Percentiles rank a stretch among this genome's conserved stretches.
These are phyloP conservation scores for Todus mexicanus DNA, from an alignment of 2,797 vertebrate species.

Conservation along the genomic window DNA sequence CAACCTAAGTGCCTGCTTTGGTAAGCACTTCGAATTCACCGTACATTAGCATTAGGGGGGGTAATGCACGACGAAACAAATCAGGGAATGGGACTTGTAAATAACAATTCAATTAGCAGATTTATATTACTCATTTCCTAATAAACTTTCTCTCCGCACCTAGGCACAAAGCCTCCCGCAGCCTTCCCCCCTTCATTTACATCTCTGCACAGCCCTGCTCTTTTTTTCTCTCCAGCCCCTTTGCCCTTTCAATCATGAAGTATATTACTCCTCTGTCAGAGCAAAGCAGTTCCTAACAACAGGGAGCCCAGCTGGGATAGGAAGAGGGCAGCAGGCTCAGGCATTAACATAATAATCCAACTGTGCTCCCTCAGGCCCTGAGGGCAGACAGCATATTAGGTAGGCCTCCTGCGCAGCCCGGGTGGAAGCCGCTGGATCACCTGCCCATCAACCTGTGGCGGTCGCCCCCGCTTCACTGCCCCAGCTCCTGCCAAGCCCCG, in stretches of 20 bases:
- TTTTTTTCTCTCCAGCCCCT: constrained; percentile 86
- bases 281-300: constrained; percentile 98
- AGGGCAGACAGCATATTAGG: constrained; percentile 98
- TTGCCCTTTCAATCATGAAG: constrained; percentile 99
- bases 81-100: constrained; percentile 48
- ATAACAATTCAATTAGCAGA: constrained; percentile 62
- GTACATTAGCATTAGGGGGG: not conserved
- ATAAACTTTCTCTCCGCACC: constrained; percentile 63
- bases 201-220: constrained; percentile 85
- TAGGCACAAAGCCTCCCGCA: constrained; percentile 65
- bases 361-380: constrained; percentile 91
- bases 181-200: constrained; percentile 86
- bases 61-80: constrained; percentile 48
- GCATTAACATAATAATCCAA: constrained; percentile 99
- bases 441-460: constrained; percentile 93
- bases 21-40: constrained; percentile 41
- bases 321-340: constrained; percentile 95
- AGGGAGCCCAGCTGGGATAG: constrained; percentile 97
- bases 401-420: constrained; percentile 80
- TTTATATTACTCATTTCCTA: constrained; percentile 58
- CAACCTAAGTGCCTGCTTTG: constrained; percentile 45
- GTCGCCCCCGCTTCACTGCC: constrained; percentile 64
- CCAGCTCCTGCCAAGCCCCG: constrained; percentile 63
- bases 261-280: constrained; percentile 99
- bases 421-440: constrained; percentile 79